Percentiles rank a stretch among this genome's conserved stretches.
These are phyloP conservation scores for Drosophila lacicola DNA, from an alignment of 2,888 invertebrate genomes.

Conservation along the genomic window DNA sequence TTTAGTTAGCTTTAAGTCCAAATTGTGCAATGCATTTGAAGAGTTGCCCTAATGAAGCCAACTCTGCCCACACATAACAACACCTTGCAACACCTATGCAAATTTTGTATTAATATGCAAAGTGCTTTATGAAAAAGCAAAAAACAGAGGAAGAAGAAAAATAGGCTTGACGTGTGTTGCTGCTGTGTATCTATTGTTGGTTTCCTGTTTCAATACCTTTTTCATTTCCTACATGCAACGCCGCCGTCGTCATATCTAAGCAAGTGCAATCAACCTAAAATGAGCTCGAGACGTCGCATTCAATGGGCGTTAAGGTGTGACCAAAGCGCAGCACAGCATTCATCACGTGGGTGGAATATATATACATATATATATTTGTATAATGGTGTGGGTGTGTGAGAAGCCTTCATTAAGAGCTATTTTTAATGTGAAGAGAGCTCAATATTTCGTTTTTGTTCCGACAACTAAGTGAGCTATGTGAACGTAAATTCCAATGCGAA, in stretches of 20 bases:
- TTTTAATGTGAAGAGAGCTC: neutral
- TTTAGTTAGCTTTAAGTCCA: slow-evolving; percentile 8
- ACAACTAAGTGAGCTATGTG: neutral
- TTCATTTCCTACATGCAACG: slow-evolving; percentile 68
- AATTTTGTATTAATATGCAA: slow-evolving; percentile 75
- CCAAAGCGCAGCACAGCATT: slow-evolving; percentile 16
- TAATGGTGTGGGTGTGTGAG: neutral
- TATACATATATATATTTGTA: neutral
- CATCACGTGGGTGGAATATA: slow-evolving; percentile 18
- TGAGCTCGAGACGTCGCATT: slow-evolving; percentile 26
- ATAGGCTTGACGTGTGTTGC: slow-evolving; percentile 58
- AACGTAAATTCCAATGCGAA: neutral
- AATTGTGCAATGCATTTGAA: slow-evolving; percentile 31
- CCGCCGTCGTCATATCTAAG: slow-evolving; percentile 38
- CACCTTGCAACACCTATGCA: slow-evolving; percentile 65
- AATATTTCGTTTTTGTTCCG: neutral
- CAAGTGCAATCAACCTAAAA: slow-evolving; percentile 73
- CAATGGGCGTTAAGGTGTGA: slow-evolving; percentile 37
- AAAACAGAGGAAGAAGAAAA: slow-evolving; percentile 14
- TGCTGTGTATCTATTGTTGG: slow-evolving; percentile 42
- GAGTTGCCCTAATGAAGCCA: slow-evolving; percentile 36
- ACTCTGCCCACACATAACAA: slow-evolving; percentile 26
- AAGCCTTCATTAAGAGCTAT: neutral
- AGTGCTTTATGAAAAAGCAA: slow-evolving; percentile 50
- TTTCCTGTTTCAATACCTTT: slow-evolving; percentile 66